These are phyloP conservation scores for Pteronotus mesoamericanus DNA, from an alignment of 2,797 vertebrate species.

Conservation along the genomic window DNA sequence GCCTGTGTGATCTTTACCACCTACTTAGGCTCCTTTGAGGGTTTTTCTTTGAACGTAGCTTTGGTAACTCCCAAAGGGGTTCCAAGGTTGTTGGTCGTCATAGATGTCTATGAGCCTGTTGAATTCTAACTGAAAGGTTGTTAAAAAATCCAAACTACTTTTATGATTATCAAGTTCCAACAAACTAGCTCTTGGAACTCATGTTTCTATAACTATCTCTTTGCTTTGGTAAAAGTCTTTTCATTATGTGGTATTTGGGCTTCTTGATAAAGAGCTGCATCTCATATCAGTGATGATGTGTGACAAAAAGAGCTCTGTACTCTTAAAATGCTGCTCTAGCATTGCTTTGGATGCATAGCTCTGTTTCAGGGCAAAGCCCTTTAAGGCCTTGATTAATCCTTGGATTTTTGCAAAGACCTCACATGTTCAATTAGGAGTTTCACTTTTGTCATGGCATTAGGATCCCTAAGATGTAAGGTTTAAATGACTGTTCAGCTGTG, in stretches of 20 bases:
- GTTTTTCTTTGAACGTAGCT: not conserved
- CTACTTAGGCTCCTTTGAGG: not conserved
- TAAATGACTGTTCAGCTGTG: not conserved
- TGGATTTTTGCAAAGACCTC: not conserved
- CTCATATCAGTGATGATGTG: not conserved
- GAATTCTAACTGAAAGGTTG: not conserved
- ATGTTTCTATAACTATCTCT: not conserved
- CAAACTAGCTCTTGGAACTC: not conserved
- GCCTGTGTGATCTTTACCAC: not conserved
- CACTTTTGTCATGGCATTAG: not conserved
- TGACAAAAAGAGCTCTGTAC: not conserved
- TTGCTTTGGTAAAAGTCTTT: not conserved
- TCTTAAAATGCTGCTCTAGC: not conserved
- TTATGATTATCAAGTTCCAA: not conserved
- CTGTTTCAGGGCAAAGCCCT: not conserved
- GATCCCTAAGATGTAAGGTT: not conserved
- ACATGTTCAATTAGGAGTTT: not conserved
- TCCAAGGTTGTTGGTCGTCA: not conserved
- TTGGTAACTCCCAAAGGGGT: not conserved
- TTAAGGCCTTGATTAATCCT: not conserved
- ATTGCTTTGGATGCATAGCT: not conserved
- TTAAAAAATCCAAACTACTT: not conserved
- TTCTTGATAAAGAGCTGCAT: not conserved
- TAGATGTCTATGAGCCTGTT: not conserved
- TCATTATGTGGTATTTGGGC: not conserved